phyloP scores from a whole-genome alignment of 2,888 invertebrate species.

The Sinelater perroti region DNA sequence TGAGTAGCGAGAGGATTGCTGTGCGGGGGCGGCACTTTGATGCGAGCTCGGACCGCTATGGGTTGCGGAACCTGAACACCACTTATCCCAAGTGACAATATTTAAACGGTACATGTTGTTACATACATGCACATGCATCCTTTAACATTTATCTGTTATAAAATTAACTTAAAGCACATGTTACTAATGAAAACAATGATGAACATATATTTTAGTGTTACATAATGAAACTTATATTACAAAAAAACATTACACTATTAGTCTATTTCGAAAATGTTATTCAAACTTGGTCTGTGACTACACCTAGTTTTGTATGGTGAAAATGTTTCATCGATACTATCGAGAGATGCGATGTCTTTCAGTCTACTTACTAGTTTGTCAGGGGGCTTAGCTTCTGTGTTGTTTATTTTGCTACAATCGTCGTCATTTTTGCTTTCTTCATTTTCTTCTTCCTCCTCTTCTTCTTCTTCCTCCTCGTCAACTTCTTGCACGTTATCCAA shows the following conservation, averaged over 20 bases:
- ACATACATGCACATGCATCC: conserved; percentile 30
- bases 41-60: conserved; percentile 50
- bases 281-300: conserved; percentile 29
- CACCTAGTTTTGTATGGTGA: conserved; percentile 29
- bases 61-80: conserved; percentile 42
- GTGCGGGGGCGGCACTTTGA: conserved; percentile 56
- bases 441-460: conserved; percentile 36
- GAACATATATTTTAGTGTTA: no score
- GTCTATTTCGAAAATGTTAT: conserved; percentile 32
- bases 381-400: conserved; percentile 46
- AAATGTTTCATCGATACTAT: conserved; percentile 64
- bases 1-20: conserved; percentile 62
- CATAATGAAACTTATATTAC: no score
- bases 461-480: conserved; percentile 39
- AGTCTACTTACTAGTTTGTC: conserved; percentile 62
- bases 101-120: conserved; percentile 9
- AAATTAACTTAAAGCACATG: neutral
- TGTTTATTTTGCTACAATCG: conserved; percentile 24
- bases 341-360: conserved; percentile 62
- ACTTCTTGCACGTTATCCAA: conserved; percentile 54
- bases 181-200: neutral
- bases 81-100: conserved; percentile 31
- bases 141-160: neutral
- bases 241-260: no score
- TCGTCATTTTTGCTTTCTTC: conserved; percentile 45